Evolutionary conservation across 2,113 vertebrate genomes (phyloP), one percentile per base, ranked within the genome.

Genomic region (Phaethornis superciliosus): DNA sequence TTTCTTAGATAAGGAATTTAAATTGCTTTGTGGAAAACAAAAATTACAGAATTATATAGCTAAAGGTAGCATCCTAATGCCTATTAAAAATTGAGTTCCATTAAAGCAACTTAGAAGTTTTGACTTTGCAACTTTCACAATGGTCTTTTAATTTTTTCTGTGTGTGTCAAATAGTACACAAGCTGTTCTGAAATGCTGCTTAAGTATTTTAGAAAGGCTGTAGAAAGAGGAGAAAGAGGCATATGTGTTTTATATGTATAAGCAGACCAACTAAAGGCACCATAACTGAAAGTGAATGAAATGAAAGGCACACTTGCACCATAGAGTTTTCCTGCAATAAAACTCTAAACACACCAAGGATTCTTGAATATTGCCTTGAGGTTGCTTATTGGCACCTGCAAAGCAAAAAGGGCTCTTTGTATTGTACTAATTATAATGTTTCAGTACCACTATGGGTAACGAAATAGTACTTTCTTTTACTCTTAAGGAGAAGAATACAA

Each of bases 331-430:
- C 76, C 71, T 90, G 91, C 82, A 90, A 69, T 75, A 90, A 95
- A 93, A 74, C 55, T 58, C 78, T 16, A 54, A 93, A 81, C 42
- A 60, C 52, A 6, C 52, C 68, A 75, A 93, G n/a, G 72, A 78
- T 85, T 85, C 33, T 78, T 85, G 68, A 88, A 40, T 71, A 77
- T 88, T 93, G 85, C 78, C 76, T 90, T 78, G 64, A 78, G 64
- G 59, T 64, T 88, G 47, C 76, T 90, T 85, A 90, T 60, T 93
- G 85, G 68, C 87, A 96, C 89, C 94, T 95, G 82, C 85, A 93
- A 86, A 90, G 47, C 75, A 91, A 85, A 94, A 92, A 84, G 75
- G 90, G 68, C 56, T 86, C 82, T 77, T 70, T 85, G 88, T 77
- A 83, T 93, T 91, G 23, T 74, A 81, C 75, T 75, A 52, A 67